Evolutionary conservation across 2,888 invertebrate genomes (phyloP), one percentile per base, ranked within the genome.

Genomic region (Philaethria dido): DNA sequence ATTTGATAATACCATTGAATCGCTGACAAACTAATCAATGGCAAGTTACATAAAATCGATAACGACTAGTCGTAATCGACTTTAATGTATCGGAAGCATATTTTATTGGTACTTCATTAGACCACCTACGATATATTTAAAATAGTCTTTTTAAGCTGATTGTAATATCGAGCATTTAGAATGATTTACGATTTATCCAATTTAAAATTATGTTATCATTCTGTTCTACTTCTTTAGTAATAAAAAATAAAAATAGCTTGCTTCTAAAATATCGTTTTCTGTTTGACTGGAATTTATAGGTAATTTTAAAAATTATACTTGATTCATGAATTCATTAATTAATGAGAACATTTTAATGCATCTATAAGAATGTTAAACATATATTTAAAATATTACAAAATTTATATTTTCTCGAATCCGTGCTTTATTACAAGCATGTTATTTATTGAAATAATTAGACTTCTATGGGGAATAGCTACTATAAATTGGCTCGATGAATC

Each of bases 11-110:
- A 18, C 47, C 45, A 45, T 60, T 60, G 44, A 33, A 60, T 47
- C 45, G 29, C 60, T 45, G 45, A 45, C 60, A 60, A 60, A 60
- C 45, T 60, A 60, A 60, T 60, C 60, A 60, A 60, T 29, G 45
- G 47, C 33, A 33, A 29, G 60, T 60, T 60, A 60, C 60, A 33
- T 60, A 60, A 60, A 60, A 60, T 45, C 60, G 45, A 60, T 60
- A 60, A 60, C 44, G 60, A 47, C 45, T 45, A 47, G 8, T 8
- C 45, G 60, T 33, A 60, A 60, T 60, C 69, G 63, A 69, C 63
- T 69, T 65, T 70, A 64, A 73, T 75, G 72, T 74, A 85, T 83
- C 75, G 78, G 70, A 81, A 81, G 75, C 80, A 80, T 77, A 84
- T 83, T 84, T 59, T 65, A 65, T 44, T 59, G 59, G 22, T 47